These are phyloP conservation scores for Saiga tatarica DNA, from an alignment of 2,113 vertebrate genomes.

Conservation along the genomic window DNA sequence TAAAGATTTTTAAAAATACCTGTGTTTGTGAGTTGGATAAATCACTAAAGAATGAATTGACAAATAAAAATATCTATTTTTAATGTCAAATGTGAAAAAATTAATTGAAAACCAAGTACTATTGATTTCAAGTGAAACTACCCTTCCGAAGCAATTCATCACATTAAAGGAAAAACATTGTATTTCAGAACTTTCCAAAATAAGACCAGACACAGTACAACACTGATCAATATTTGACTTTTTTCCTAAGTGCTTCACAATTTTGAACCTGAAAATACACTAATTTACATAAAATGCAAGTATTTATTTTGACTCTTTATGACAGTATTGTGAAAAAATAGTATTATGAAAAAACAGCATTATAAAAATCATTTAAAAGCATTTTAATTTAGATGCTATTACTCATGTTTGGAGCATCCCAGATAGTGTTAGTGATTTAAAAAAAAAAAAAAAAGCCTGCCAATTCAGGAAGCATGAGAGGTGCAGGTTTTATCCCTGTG, in stretches of 20 bases:
- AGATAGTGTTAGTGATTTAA: not conserved
- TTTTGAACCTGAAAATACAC: not conserved
- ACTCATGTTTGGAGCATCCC: not conserved
- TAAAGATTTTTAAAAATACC: not conserved
- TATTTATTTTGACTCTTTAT: not conserved
- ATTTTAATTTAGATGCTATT: not conserved
- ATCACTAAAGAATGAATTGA: not conserved
- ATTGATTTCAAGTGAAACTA: not conserved
- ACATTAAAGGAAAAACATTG: not conserved
- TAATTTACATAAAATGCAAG: not conserved
- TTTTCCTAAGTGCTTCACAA: not conserved
- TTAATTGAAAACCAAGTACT: not conserved
- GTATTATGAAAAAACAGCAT: not conserved
- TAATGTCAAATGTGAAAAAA: not conserved
- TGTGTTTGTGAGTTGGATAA: not conserved
- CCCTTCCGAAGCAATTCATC: not conserved
- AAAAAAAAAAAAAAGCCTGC: not conserved
- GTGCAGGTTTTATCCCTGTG: not conserved
- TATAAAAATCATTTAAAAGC: not conserved
- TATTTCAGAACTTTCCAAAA: not conserved
- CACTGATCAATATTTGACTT: not conserved
- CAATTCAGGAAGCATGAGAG: not conserved
- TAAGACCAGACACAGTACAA: not conserved
- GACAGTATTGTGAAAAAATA: not conserved
- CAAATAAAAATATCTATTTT: not conserved